Evolutionary conservation across 2,888 invertebrate species (phyloP), one percentile per base, ranked within the genome.

Genomic region (Rhamphomyia laevipes): DNA sequence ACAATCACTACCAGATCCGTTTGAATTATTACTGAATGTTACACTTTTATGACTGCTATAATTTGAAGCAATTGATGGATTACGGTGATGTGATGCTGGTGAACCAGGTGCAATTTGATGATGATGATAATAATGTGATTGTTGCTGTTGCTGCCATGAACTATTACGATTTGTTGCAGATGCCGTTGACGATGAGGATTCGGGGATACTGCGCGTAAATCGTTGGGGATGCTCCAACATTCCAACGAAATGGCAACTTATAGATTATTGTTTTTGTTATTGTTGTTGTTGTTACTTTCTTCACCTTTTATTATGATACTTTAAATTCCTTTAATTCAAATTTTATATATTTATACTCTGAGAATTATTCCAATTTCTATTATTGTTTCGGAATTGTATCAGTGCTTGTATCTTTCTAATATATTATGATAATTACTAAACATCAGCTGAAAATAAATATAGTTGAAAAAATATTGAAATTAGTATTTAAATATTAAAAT

Each of bases 161-260:
- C 61, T 64, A 55, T 57, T 56, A 55, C 54, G 52, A 65, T 56
- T 60, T 64, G 63, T 46, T 61, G 60, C 48, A 61, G 63, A 53
- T 63, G 61, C 48, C 54, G 57, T 45, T 53, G 57, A 50, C 53
- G 62, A 59, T 62, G 64, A 67, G 67, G 67, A 65, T 63, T 81
- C 82, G 65, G 76, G 75, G 74, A 81, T 81, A 76, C 80, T 79
- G 72, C 82, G 81, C 72, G 77, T 76, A 66, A 82, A 82, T 75
- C 82, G 78, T 76, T 67, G 68, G 62, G 68, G 67, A 64, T 68
- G 66, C 63, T 69, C 69, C 68, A 69, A 69, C 69, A 69, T 69
- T 69, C 68, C 68, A 63, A 57, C 58, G 51, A 54, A 50, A 51
- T 53, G 52, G 49, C n/a, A 35, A 35, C 9, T 35, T 13, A 6